These are phyloP conservation scores for Cataglyphis albicans DNA, from an alignment of 2,888 invertebrate species.

Conservation along the genomic window DNA sequence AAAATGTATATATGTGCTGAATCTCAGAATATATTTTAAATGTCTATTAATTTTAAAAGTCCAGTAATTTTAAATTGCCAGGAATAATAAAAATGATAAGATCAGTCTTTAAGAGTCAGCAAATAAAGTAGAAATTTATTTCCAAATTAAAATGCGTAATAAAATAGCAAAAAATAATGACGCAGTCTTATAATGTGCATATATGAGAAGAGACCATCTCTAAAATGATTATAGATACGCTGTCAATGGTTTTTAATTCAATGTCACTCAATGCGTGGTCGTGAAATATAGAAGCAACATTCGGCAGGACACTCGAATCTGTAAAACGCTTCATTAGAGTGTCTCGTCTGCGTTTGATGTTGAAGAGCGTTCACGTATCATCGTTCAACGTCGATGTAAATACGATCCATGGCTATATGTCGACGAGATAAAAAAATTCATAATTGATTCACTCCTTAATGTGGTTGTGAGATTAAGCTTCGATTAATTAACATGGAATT, in stretches of 20 bases:
- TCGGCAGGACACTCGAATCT: slow-evolving; percentile 53
- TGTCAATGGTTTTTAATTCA: neutral
- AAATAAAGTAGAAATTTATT: neutral
- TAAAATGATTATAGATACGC: neutral
- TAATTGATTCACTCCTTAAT: slow-evolving; percentile 44
- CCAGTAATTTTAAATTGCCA: neutral
- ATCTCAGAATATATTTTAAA: too few relatives aligned
- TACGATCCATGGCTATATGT: slow-evolving; percentile 23
- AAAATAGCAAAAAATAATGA: neutral
- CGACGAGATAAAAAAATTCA: slow-evolving; percentile 53
- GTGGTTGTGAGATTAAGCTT: slow-evolving; percentile 20
- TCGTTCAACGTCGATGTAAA: slow-evolving; percentile 68
- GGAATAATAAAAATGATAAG: neutral
- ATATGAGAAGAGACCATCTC: neutral
- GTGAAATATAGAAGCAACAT: slow-evolving; percentile 66
- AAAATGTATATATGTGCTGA: neutral
- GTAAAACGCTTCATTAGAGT: slow-evolving; percentile 69
- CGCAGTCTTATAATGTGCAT: neutral
- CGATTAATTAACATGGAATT: slow-evolving; percentile 17
- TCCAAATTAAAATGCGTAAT: neutral
- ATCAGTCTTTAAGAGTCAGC: neutral
- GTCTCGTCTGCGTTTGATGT: slow-evolving; percentile 73
- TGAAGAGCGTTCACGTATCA: slow-evolving; percentile 72
- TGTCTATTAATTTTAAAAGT: neutral
- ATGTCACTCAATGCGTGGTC: slow-evolving; percentile 20